phyloP scores from a whole-genome alignment of 1,140 invertebrate genomes.

The Drosophila cardini region DNA sequence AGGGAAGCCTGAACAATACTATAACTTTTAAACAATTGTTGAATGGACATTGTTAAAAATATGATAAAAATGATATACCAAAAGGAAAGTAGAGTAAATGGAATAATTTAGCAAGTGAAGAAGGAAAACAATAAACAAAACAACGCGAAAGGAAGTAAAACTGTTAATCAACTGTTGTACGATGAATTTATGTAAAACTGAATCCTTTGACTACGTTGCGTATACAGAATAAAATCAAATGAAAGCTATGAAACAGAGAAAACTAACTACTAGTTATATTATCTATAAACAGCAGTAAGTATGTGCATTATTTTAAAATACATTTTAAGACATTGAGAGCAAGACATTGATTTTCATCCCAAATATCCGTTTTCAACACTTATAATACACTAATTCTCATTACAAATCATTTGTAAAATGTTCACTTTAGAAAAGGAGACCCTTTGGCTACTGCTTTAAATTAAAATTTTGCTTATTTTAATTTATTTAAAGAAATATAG shows the following conservation, averaged over 20 bases:
- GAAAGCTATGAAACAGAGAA: slow-evolving; percentile 31
- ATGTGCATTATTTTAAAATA: too few relatives aligned
- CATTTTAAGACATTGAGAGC: too few relatives aligned
- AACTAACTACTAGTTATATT: neutral
- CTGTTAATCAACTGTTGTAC: slow-evolving; percentile 72
- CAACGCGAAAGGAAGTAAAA: slow-evolving; percentile 26
- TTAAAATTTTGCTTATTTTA: too few relatives aligned
- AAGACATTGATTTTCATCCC: too few relatives aligned
- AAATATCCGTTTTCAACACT: too few relatives aligned
- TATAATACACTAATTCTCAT: too few relatives aligned
- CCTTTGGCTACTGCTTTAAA: neutral
- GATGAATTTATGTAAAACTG: slow-evolving; percentile 67
- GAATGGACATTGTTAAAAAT: slow-evolving; percentile 14
- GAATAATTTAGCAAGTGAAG: slow-evolving; percentile 2
- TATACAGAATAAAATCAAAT: slow-evolving; percentile 47
- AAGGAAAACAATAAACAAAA: slow-evolving; percentile 22
- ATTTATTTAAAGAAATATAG: too few relatives aligned
- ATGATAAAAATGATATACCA: slow-evolving; percentile 27
- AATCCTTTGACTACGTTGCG: slow-evolving; percentile 59
- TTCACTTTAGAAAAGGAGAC: neutral
- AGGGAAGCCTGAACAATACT: slow-evolving; percentile 25
- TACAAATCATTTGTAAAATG: neutral
- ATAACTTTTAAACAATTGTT: slow-evolving; percentile 29
- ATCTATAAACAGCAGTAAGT: too few relatives aligned
- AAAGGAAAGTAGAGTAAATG: slow-evolving; percentile 18